These are phyloP conservation scores for Hydrozoanthus gracilis DNA, from an alignment of 92 coral and sea anemone species.

Conservation along the genomic window DNA sequence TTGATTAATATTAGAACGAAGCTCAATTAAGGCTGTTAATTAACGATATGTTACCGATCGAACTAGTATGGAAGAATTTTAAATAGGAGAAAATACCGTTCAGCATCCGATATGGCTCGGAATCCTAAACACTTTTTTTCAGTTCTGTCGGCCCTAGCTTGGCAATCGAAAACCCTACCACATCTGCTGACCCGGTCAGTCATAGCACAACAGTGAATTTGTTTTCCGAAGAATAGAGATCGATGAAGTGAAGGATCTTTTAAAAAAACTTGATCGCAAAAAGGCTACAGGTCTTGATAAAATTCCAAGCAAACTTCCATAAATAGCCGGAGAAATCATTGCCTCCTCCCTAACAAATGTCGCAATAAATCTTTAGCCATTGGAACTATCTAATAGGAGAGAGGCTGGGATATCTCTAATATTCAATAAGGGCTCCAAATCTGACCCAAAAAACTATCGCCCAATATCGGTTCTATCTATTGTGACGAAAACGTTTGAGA, in stretches of 20 bases:
- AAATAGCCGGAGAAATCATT: slow-evolving; percentile 3
- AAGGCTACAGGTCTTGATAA: slow-evolving; percentile 42
- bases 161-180: slow-evolving; percentile 43
- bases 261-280: background rate
- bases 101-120: slow-evolving; percentile 43
- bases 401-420: background rate
- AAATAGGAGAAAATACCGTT: slow-evolving; percentile 23
- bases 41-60: too few species aligned
- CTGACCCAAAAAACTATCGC: background rate
- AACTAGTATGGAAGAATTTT: slow-evolving; percentile 8
- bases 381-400: slow-evolving; percentile 1
- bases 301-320: slow-evolving; percentile 13
- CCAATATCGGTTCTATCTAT: slow-evolving; percentile 2
- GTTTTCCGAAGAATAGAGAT: background rate
- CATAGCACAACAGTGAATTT: background rate
- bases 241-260: background rate
- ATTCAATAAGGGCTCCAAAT: slow-evolving; percentile 10
- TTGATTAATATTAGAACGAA: slow-evolving; percentile 46
- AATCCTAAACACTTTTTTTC: slow-evolving; percentile 43
- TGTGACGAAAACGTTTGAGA: background rate
- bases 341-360: background rate
- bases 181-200: slow-evolving; percentile 38
- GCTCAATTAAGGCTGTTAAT: background rate
- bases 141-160: slow-evolving; percentile 47
- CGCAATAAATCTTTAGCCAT: background rate